Evolutionary conservation across 2,113 vertebrate genomes (phyloP).

Genomic region (Stercorarius parasiticus): DNA sequence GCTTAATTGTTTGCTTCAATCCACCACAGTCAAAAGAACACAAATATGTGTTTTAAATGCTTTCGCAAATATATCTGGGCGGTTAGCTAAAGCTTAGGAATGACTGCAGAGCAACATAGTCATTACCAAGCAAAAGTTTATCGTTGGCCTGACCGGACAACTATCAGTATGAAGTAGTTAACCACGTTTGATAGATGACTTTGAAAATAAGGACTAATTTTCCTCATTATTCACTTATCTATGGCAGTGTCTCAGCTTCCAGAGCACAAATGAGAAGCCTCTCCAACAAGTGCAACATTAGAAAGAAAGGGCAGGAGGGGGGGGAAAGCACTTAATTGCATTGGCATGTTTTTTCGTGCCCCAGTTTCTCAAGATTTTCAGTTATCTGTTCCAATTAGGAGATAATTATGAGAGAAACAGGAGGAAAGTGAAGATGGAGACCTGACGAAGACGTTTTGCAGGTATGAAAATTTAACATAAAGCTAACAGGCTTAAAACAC

Average conservation of each 20-base stretch:
- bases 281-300: not conserved
- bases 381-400: not conserved
- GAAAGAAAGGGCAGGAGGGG: not conserved
- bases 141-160: not conserved
- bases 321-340: not conserved
- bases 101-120: not conserved
- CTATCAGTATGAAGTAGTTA: not conserved
- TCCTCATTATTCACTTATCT: not conserved
- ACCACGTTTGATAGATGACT: not conserved
- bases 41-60: not conserved
- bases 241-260: not conserved
- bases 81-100: not conserved
- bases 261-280: not conserved
- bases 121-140: not conserved
- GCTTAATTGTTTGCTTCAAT: not conserved
- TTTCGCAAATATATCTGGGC: not conserved
- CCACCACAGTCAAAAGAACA: not conserved
- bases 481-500: not conserved
- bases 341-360: fast-evolving
- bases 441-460: not conserved
- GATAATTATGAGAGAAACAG: not conserved
- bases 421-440: not conserved
- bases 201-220: not conserved
- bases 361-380: not conserved
- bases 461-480: not conserved